Base-by-base conservation (phyloP, 2,797 vertebrate species). In the Pantherophis vulpinus region DNA sequence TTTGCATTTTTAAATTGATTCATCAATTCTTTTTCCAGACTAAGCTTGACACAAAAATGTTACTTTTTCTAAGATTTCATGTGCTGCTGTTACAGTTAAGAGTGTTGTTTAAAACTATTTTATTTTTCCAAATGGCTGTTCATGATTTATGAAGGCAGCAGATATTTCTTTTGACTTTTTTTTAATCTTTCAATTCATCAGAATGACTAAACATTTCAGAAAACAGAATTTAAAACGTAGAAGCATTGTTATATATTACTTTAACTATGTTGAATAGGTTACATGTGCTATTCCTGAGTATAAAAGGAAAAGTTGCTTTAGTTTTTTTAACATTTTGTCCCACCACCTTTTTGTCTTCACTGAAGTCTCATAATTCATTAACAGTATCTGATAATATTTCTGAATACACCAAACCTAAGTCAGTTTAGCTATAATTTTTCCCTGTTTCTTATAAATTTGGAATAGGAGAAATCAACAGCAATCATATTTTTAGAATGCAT, bases 401-500 rank as follows among this genome's bases (percentile, higher is more conserved):
- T 91, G 59, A 79, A 88, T 91, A 51, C 4, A 56, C 20, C 47
- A 55, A 42, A 29, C 32, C 25, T 60, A 59, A 5, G 58, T 37
- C 90, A 89, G 66, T 59, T 58, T 91, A 93, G n/a, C 9, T 56
- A 55, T 47, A 88, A n/a, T 88, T 92, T 42, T 87, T 93, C 0
- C 59, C n/a, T 92, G 94, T 93, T 87, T 10, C 95, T 95, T 96
- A 92, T 93, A 60, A 94, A 95, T 96, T 86, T 1, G 13, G 92
- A 60, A 59, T 66, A 56, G 20, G 79, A 89, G 60, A 89, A 89
- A 95, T 94, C 95, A 95, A 88, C 87, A 94, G 94, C 96, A 94
- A 91, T 96, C 61, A 95, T 93, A 96, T 94, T 96, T 95, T 94
- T 55, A 93, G 5, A 58, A 94, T 92, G 88, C 94, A 93, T 0